Evolutionary conservation across 2,113 vertebrate genomes (phyloP).

Genomic region (Spheniscus mendiculus): DNA sequence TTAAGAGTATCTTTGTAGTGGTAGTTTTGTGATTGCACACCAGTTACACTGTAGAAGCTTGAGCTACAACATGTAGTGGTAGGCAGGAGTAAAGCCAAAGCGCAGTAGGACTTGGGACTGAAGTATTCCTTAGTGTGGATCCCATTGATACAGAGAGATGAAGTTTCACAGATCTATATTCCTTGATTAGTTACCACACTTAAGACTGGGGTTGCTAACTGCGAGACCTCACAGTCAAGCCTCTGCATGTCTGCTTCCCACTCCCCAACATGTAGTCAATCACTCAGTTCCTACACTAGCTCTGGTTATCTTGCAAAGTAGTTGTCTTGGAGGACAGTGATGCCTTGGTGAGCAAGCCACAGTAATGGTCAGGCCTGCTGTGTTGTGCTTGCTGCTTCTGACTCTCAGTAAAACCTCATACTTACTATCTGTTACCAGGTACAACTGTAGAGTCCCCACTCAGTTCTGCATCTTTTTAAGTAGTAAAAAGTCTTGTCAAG

Average conservation of each 20-base stretch:
- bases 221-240: not conserved
- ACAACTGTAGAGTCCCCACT: not conserved
- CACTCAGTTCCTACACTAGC: not conserved
- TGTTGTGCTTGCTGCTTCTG: not conserved
- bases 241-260: not conserved
- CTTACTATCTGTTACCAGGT: not conserved
- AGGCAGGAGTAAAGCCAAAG: not conserved
- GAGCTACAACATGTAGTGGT: not conserved
- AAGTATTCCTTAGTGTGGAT: not conserved
- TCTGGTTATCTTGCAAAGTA: not conserved
- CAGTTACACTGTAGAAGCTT: not conserved
- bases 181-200: not conserved
- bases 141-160: not conserved
- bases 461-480: not conserved
- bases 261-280: rapidly evolving
- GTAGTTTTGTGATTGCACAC: not conserved
- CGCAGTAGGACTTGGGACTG: not conserved
- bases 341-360: not conserved
- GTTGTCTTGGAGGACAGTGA: not conserved
- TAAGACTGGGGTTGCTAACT: not conserved
- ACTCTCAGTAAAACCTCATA: not conserved
- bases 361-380: not conserved
- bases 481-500: not conserved
- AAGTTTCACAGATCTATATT: not conserved
- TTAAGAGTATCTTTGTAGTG: not conserved